These are phyloP conservation scores for Neotoxoptera formosana DNA, from an alignment of 1,140 invertebrate genomes.

Conservation along the genomic window DNA sequence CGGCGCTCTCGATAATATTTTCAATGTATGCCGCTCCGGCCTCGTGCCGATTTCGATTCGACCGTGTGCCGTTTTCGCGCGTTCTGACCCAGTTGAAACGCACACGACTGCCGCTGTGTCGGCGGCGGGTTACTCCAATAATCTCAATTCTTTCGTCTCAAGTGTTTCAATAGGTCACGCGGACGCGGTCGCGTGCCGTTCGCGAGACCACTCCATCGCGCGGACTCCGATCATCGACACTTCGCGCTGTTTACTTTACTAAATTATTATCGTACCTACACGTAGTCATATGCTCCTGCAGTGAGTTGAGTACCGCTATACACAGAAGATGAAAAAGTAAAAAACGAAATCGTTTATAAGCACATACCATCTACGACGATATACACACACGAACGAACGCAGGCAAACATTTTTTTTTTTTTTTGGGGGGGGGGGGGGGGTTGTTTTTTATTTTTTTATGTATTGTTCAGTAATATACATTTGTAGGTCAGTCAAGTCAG, in stretches of 20 bases:
- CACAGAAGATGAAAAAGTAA: background rate
- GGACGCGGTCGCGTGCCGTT: background rate
- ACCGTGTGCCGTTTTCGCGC: background rate
- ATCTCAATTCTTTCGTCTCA: background rate
- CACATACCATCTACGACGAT: background rate
- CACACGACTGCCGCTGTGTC: background rate
- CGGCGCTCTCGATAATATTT: background rate
- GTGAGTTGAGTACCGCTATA: background rate
- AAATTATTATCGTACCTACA: background rate
- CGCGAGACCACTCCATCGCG: background rate
- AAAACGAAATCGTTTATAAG: background rate
- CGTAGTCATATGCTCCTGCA: no score
- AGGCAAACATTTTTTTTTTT: no score
- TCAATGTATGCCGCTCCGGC: background rate
- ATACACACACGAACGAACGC: no score
- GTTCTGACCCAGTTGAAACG: background rate
- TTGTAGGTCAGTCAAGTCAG: no score
- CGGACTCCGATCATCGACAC: background rate
- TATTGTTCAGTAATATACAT: no score
- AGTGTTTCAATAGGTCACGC: background rate
- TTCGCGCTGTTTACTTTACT: background rate
- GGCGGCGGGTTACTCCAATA: background rate
- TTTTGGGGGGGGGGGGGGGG: no score
- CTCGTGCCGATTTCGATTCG: conserved; percentile 16
- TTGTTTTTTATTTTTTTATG: no score